phyloP scores from a whole-genome alignment of 2,113 vertebrate genomes.

The Mystacornis crossleyi region DNA sequence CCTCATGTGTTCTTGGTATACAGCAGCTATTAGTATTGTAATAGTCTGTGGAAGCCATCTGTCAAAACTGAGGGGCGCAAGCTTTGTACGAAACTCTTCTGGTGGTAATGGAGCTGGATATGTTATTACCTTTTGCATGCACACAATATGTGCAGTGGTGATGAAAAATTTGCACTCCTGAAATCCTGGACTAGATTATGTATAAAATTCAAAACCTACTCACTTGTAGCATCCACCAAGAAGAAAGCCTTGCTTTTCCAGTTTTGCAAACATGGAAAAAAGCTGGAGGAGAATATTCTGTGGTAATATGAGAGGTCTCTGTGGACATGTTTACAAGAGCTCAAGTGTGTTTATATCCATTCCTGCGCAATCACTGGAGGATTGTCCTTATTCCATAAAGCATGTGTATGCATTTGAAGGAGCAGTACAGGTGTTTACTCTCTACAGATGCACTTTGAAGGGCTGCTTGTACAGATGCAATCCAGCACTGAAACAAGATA shows the following conservation, averaged over 20 bases:
- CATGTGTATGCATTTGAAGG: background rate
- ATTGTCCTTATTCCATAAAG: background rate
- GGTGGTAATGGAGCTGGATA: background rate
- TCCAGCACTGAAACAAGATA: background rate
- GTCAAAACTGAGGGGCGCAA: background rate
- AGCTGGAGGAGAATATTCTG: background rate
- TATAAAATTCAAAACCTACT: background rate
- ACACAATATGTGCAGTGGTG: background rate
- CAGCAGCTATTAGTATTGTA: background rate
- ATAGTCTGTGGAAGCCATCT: background rate
- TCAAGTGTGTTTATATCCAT: background rate
- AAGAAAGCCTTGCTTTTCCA: background rate
- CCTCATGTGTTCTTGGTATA: background rate
- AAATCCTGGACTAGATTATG: background rate
- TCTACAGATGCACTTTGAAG: background rate
- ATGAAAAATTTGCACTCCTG: background rate
- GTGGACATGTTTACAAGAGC: background rate
- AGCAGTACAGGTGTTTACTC: background rate
- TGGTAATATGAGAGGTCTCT: background rate
- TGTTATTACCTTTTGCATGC: background rate
- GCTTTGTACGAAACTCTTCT: background rate
- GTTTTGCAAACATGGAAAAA: background rate
- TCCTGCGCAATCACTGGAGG: background rate
- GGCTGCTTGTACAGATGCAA: background rate
- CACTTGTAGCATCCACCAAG: background rate